These are phyloP conservation scores for Hybos culiciformis DNA, from an alignment of 2,888 invertebrate genomes.

Conservation along the genomic window DNA sequence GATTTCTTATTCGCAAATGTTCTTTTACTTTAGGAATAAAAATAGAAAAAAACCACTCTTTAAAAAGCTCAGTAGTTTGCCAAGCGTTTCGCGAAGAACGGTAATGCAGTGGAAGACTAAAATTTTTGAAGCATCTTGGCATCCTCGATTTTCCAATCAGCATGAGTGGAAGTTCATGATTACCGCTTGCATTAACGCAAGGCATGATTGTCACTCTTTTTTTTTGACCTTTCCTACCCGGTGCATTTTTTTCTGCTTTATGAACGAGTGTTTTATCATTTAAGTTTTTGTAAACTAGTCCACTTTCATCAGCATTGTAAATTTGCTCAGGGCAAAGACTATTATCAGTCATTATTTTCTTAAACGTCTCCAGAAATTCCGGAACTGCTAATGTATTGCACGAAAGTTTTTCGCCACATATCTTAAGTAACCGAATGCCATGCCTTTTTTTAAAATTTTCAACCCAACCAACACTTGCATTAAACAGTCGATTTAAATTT, in stretches of 20 bases:
- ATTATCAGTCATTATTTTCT: not conserved
- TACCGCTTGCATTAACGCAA: constrained; percentile 1
- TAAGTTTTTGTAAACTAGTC: constrained; percentile 1
- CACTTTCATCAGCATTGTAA: constrained; percentile 4
- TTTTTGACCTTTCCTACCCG: not conserved
- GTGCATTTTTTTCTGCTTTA: constrained; percentile 1
- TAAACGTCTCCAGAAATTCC: not conserved
- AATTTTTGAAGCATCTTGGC: not conserved
- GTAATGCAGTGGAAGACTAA: not conserved
- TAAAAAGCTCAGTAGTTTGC: not conserved
- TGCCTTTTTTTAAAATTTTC: not conserved
- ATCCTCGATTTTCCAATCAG: not conserved
- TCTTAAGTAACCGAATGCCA: not conserved
- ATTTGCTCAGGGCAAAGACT: not conserved
- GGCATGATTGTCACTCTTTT: constrained; percentile 1
- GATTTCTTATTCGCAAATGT: not conserved
- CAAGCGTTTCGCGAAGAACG: not conserved
- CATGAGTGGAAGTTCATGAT: not conserved
- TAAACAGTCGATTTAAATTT: not conserved
- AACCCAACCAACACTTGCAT: not conserved
- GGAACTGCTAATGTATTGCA: not conserved
- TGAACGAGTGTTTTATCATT: not conserved
- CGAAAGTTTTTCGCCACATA: not conserved
- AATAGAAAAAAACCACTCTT: not conserved
- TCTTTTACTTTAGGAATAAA: not conserved